Evolutionary conservation across 2,797 vertebrate genomes (phyloP), one percentile per base, ranked within the genome.

Genomic region (Mormyrops boulengeri): DNA sequence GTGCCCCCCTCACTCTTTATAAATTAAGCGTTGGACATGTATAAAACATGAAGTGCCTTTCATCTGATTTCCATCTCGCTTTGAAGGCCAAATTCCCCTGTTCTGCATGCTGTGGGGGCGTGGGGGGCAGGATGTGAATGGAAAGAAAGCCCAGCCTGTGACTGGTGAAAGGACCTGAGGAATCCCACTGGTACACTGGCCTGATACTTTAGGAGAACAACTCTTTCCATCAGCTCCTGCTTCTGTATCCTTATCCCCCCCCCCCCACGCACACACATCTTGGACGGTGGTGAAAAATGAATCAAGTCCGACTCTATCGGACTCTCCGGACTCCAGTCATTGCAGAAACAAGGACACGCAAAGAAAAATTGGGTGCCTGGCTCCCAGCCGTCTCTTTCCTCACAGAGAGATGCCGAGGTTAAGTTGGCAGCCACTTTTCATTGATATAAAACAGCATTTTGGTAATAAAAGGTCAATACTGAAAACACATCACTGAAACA

Each of bases 31-130:
- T 60, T 41, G 22, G 19, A 12, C 88, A 89, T 89, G 52, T 85
- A 89, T 89, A 60, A 89, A 84, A 84, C 88, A 62, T 89, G 82
- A 89, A 89, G 88, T 22, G 52, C 47, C 88, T 89, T 85, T 89
- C 53, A 89, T 89, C 52, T 38, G 88, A 69, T 84, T 49, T 53
- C 38, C 22, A 57, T 84, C 52, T 84, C 38, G 0, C 19, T 60
- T 89, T 85, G 53, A 89, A 85, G 73, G 77, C 66, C 66, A 4
- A 9, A 30, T 53, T 22, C 34, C 69, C 77, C n/a, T 49, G 41
- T 47, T 89, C 62, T 53, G 14, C 38, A 47, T 7, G 47, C 85
- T 86, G 22, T 86, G 85, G 50, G 5, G 26, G 49, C 2, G 50
- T 17, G 17, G 52, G 34, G 3, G 26, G 19, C 30, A 2, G 88